Evolutionary conservation across 2,888 invertebrate species (phyloP).

Genomic region (Cordylochernes scorpioides): DNA sequence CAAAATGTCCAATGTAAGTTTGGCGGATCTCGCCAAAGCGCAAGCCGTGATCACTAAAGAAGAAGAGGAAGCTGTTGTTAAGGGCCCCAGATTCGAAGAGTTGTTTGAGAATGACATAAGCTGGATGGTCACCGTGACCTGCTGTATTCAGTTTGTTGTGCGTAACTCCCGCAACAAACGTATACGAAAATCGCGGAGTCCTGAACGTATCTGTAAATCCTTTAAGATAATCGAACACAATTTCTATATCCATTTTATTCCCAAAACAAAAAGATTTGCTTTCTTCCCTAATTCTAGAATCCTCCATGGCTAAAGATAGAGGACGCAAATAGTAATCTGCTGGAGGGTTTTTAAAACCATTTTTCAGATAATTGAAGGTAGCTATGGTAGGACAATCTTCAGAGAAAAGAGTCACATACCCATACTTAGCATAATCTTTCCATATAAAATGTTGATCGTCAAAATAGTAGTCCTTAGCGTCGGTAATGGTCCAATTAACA

Average conservation of each 20-base stretch:
- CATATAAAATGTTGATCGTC: conserved; percentile 19
- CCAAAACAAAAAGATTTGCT: conserved; percentile 8
- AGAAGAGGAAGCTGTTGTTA: conserved; percentile 37
- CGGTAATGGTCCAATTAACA: conserved; percentile 11
- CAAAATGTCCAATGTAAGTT: conserved; percentile 34
- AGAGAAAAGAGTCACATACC: conserved; percentile 20
- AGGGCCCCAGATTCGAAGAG: conserved; percentile 30
- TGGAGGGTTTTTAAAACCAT: conserved; percentile 19
- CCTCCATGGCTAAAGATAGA: conserved; percentile 19
- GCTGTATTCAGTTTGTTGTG: conserved; percentile 20
- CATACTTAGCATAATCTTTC: conserved; percentile 18
- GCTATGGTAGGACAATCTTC: conserved; percentile 19
- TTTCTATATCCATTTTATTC: conserved; percentile 7
- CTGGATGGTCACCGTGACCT: conserved; percentile 18
- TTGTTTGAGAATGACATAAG: conserved; percentile 28
- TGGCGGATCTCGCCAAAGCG: conserved; percentile 54
- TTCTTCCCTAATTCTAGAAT: conserved; percentile 11
- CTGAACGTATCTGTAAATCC: conserved; percentile 8
- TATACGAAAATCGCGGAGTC: conserved; percentile 17
- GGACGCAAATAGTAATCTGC: conserved; percentile 21
- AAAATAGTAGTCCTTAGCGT: conserved; percentile 16
- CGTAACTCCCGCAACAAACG: conserved; percentile 20
- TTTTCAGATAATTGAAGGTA: conserved; percentile 20
- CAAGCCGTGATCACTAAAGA: conserved; percentile 67
- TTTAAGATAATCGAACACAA: conserved; percentile 8